Conservation (phyloP, 2,113 vertebrate species). For the Circaetus gallicus region DNA sequence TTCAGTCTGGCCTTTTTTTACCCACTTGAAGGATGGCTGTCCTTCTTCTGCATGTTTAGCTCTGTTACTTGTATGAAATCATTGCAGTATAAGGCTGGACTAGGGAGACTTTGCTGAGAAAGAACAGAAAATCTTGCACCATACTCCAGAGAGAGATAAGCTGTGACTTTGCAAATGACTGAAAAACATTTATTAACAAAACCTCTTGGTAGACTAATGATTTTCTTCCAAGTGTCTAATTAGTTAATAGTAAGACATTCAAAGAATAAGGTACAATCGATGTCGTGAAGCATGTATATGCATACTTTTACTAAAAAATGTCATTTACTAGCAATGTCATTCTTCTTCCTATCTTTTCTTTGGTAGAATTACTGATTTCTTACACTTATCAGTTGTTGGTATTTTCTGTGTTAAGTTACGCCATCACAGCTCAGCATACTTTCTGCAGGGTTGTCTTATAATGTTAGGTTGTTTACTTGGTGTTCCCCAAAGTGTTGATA, state of each 20-base stretch:
- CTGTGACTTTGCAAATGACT: not conserved
- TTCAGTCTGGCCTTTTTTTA: not conserved
- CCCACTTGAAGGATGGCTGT: not conserved
- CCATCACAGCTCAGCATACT: not conserved
- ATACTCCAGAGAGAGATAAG: not conserved
- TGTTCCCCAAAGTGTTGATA: not conserved
- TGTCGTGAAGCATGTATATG: not conserved
- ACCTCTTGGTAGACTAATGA: not conserved
- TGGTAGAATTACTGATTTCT: not conserved
- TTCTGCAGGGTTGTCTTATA: not conserved
- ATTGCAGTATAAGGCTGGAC: not conserved
- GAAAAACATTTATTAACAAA: not conserved
- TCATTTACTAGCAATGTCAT: not conserved
- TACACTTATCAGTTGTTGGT: not conserved
- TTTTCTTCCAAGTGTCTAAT: not conserved
- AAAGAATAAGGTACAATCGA: not conserved
- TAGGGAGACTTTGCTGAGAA: not conserved
- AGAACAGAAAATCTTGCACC: not conserved
- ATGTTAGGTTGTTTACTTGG: not conserved
- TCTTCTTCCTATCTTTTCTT: not conserved
- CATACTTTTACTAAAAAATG: not conserved
- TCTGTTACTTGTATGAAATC: not conserved
- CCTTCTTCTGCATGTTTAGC: not conserved
- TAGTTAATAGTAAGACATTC: not conserved
- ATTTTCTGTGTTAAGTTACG: not conserved